Percentiles rank a stretch among this genome's conserved stretches.
Conservation (phyloP, 2,797 vertebrate species). For the Pseudocheirus occidentalis region DNA sequence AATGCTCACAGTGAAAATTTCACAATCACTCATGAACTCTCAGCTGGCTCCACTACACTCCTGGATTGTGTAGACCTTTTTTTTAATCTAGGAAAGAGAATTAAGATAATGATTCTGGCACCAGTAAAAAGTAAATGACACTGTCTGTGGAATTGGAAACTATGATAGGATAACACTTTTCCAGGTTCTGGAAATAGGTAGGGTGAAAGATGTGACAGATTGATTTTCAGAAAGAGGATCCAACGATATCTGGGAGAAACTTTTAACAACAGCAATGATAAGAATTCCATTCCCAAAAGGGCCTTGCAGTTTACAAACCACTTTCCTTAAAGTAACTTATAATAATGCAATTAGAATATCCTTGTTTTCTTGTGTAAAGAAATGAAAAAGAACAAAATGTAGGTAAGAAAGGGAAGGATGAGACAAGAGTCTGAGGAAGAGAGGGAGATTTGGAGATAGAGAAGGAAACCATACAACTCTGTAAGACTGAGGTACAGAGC, state of each 20-base stretch:
- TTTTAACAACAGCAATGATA: background rate
- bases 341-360: conserved; percentile 18
- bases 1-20: background rate
- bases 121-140: conserved; percentile 55
- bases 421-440: conserved; percentile 11
- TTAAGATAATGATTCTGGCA: conserved; percentile 67
- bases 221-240: background rate
- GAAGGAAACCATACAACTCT: background rate
- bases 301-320: background rate
- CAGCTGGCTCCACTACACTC: background rate
- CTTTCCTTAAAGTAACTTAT: background rate
- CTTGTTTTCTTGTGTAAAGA: conserved; percentile 3
- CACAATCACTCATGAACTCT: background rate
- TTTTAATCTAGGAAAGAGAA: conserved; percentile 39
- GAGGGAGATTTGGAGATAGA: background rate
- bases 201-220: conserved; percentile 32
- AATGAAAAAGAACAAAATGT: conserved; percentile 27
- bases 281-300: background rate
- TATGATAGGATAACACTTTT: conserved; percentile 58
- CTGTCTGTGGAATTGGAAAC: conserved; percentile 54
- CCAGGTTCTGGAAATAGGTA: conserved; percentile 32
- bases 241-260: background rate
- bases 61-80: conserved; percentile 51
- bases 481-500: background rate
- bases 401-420: conserved; percentile 24